These are phyloP conservation scores for Phyllostomus hastatus DNA, from an alignment of 2,113 vertebrate species.

Conservation along the genomic window DNA sequence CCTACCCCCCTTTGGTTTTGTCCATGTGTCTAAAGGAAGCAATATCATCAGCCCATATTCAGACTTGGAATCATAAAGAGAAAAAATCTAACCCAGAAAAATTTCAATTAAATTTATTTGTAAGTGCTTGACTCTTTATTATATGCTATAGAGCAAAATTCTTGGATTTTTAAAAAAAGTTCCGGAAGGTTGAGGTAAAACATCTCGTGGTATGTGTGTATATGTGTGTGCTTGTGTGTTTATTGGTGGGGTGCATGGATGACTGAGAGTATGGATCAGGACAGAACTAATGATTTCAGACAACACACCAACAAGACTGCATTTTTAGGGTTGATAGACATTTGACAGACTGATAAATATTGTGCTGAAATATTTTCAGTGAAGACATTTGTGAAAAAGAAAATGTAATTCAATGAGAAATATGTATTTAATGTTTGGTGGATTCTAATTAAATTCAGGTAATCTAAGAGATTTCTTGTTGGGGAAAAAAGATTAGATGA, in stretches of 20 bases:
- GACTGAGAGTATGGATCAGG: background rate
- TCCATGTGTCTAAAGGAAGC: background rate
- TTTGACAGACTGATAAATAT: constrained; percentile 8
- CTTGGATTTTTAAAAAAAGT: constrained; percentile 19
- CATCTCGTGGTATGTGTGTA: background rate
- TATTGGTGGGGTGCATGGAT: background rate
- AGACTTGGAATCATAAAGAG: background rate
- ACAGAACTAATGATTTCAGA: background rate
- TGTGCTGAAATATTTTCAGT: background rate
- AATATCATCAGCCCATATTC: background rate
- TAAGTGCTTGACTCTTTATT: background rate
- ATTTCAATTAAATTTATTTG: constrained; percentile 19
- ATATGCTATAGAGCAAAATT: background rate
- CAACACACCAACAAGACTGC: background rate
- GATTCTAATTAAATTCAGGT: background rate
- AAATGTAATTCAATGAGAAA: constrained; percentile 35
- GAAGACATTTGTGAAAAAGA: background rate
- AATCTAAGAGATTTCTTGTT: background rate
- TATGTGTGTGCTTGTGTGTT: background rate
- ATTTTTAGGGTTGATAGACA: background rate
- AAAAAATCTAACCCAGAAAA: background rate
- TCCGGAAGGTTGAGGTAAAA: background rate
- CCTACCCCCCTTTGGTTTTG: too few species aligned
- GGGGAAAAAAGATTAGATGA: background rate
- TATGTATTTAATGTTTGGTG: constrained; percentile 10